Base-by-base conservation (phyloP, 2,113 vertebrate species). In the Tupaia tana region DNA sequence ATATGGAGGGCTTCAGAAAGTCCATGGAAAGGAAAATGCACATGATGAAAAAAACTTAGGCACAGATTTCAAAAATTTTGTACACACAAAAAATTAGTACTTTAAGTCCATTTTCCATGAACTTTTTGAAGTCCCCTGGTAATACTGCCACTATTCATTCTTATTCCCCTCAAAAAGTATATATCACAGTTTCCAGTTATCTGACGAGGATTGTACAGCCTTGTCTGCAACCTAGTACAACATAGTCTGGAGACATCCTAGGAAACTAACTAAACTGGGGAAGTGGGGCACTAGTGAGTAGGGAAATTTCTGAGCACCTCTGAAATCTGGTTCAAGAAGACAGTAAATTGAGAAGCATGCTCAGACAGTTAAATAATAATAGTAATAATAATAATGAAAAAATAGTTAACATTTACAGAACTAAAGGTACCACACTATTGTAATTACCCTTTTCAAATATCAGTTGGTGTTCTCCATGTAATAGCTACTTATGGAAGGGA, bases 191-290 rank as follows among this genome's bases (percentile, higher is more conserved):
- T 54, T 25, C 2, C 54, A 15, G 54, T 14, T 27, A 56, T 13
- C 13, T 31, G 13, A n/a, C 18, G 29, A 64, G 7, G 34, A 43
- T 0, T 1, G 43, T 4, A 7, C 9, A 71, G 14, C 2, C 3
- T 82, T 66, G 25, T 20, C 29, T 67, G 86, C 22, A 73, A n/a
- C 29, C 29, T 7, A 6, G 24, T 56, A 29, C 25, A 19, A 83
- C 74, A n/a, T 0, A 11, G 3, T n/a, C 4, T 10, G 66, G 9
- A 27, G 27, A 81, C 2, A 25, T 20, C 8, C 52, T 52, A 25
- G 78, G 27, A 75, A 56, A 79, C 9, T 34, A 1, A 58, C 31
- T 34, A 16, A 56, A 11, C 14, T 84, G n/a, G 16, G 56, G 27
- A 20, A 70, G 18, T 20, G 13, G 54, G 8, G 9, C 34, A 8